Evolutionary conservation across 1,140 invertebrate species (phyloP), one percentile per base, ranked within the genome.

Genomic region (Thereuonema tuberculata): DNA sequence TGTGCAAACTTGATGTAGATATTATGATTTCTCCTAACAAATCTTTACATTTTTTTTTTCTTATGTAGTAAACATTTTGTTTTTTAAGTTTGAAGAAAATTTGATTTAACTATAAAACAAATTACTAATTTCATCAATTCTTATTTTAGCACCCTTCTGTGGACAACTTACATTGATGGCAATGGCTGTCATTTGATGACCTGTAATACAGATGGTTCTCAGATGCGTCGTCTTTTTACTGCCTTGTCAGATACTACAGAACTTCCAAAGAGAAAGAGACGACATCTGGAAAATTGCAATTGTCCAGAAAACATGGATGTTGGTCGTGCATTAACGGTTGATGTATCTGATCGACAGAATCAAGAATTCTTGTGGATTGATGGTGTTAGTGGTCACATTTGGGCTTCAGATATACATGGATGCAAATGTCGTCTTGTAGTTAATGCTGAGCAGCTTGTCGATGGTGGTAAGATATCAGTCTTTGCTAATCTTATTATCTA

Each of bases 301-400:
- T 84, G 82, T 66, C 77, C 78, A 1, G 71, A 77, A 63, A 74
- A 76, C 60, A 76, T 78, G n/a, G 70, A 77, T 55, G 75, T 84
- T 15, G 79, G 78, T 2, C 74, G 76, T 58, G 74, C 78, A 1
- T 81, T 87, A 62, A 75, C 81, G 0, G 70, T 87, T 1, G 85
- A 89, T 67, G 80, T 82, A 64, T 79, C 80, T 0, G 76, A 80
- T 25, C 70, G 72, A 9, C 70, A 76, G 2, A 72, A 75, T 60
- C 80, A 79, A 5, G 75, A 80, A 63, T 65, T 89, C 1, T 78
- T 84, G 53, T 87, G 84, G 79, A 72, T 82, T 1, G 80, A 84
- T 66, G 72, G 72, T 3, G 76, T 76, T 55, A 67, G 77, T 1
- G 74, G 75, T 55, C 76, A 81, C 58, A 78, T 89, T 24, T 74